A percentile compares a stretch with the other conserved stretches of the same genome.
These are phyloP conservation scores for Hydra vulgaris DNA, from an alignment of 30 jellyfish, hydroid and myxozoan species.

Conservation along the genomic window DNA sequence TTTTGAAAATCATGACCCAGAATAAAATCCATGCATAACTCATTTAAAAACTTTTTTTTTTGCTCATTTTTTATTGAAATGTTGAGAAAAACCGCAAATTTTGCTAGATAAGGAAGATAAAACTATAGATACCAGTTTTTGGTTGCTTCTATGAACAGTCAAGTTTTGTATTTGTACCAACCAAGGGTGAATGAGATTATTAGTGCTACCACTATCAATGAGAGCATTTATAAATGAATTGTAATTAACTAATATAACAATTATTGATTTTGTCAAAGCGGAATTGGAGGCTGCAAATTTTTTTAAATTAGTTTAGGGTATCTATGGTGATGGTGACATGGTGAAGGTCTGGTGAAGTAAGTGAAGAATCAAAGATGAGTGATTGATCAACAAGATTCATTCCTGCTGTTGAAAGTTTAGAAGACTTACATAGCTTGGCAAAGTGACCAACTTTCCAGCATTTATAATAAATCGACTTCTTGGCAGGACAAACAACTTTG, in stretches of 20 bases:
- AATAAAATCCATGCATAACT: background rate
- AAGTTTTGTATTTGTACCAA: background rate
- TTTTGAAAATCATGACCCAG: background rate
- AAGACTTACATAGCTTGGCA: background rate
- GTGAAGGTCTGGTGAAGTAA: background rate
- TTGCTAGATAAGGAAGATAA: background rate
- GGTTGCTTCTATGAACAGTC: background rate
- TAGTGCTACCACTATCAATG: background rate
- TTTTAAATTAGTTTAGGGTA: background rate
- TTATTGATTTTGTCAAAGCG: background rate
- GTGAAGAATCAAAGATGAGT: background rate
- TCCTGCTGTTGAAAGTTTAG: background rate
- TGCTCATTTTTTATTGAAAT: background rate
- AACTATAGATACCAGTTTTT: background rate
- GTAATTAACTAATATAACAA: background rate
- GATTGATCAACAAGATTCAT: background rate
- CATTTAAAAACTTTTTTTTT: too few species aligned
- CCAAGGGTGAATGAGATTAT: background rate
- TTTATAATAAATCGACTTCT: background rate
- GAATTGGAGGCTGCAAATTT: background rate
- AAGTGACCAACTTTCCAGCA: background rate
- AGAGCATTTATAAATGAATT: background rate
- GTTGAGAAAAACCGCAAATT: background rate
- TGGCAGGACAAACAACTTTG: background rate
- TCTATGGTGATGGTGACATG: background rate